Base-by-base conservation (phyloP, 2,888 invertebrate species). In the Drosophila buzzatii region DNA sequence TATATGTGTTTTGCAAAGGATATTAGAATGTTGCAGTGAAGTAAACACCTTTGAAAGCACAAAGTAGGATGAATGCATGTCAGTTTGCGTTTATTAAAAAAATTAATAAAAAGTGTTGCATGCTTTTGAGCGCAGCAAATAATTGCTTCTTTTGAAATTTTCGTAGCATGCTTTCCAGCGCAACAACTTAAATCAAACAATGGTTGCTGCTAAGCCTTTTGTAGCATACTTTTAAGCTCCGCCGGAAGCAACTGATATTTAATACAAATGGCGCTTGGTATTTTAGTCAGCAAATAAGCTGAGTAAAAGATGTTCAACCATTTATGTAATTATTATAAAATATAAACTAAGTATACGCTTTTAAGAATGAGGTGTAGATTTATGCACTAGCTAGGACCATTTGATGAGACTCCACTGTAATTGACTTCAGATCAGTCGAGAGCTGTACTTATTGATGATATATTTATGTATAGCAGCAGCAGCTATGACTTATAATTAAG, bases 181-280 rank as follows among this genome's bases (percentile, higher is more conserved):
- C 20, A 20, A 1, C 8, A 9, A 37, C 23, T n/a, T 14, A 31
- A n/a, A 14, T 5, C 2, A 3, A 37, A 2, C 14, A 23, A n/a
- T 10, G 33, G 10, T 2, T 16, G 9, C 0, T 14, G 12, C n/a
- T 7, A 3, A 9, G 10, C 7, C 10, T 20, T 18, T n/a, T 35
- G 35, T 18, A 60, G 68, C 52, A 52, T 45, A 52, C 39, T 52
- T 10, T 70, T 31, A 18, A 27, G 47, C 53, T 33, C 31, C 12
- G 20, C 35, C 51, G 33, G 14, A 51, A n/a, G 31, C n/a, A 31
- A 31, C 10, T 2, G 6, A 10, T 31, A 51, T 51, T 33, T 12
- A 33, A 51, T 33, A 33, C 31, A 51, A 33, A 51, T 33, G 14
- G 2, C n/a, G 33, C 18, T 33, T 12, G 12, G 12, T 18, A 1